Base-by-base conservation (phyloP, 2,113 vertebrate species). In the Eublepharis macularius region DNA sequence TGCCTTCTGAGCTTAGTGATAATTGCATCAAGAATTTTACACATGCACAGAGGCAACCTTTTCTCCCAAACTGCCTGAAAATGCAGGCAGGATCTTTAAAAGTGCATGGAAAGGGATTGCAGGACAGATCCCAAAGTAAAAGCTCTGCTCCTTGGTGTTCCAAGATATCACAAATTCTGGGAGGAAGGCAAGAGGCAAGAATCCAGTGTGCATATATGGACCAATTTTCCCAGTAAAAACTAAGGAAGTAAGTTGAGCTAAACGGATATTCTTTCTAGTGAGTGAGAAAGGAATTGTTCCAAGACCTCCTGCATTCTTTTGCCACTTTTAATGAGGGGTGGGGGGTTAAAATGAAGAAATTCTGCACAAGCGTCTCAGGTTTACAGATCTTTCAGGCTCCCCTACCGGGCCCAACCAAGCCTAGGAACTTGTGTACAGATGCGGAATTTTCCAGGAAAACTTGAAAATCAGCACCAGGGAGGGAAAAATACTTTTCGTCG, bases 371-470 rank as follows among this genome's bases (percentile, higher is more conserved):
- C 95, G 89, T 95, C 94, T 92, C 92, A 94, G 95, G 91, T 93
- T 95, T 92, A 95, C 95, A 96, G 96, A 96, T 95, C 95, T 96
- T 89, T 24, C 66, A 51, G 72, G 87, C 51, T 91, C 86, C 85
- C n/a, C 75, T 9, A 24, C 81, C 89, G 82, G 17, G 36, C 87
- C 70, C 90, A 13, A 1, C 34, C 84, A 73, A 36, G 54, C 60
- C 63, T 43, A 49, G 87, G 88, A 49, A 82, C 94, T 98, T 76
- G 29, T 95, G 93, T 88, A 90, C 94, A 95, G 96, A 96, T 97
- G 97, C 97, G 97, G 96, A 98, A 98, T 99, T 98, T 98, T 97
- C 96, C 97, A 97, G 92, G 97, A 97, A 98, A 98, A 97, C 96
- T 96, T 91, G 92, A 97, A 96, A 97, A 97, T 92, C 43, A 13